phyloP scores from a whole-genome alignment of 2,888 invertebrate species.

The Cataglyphis cursor region DNA sequence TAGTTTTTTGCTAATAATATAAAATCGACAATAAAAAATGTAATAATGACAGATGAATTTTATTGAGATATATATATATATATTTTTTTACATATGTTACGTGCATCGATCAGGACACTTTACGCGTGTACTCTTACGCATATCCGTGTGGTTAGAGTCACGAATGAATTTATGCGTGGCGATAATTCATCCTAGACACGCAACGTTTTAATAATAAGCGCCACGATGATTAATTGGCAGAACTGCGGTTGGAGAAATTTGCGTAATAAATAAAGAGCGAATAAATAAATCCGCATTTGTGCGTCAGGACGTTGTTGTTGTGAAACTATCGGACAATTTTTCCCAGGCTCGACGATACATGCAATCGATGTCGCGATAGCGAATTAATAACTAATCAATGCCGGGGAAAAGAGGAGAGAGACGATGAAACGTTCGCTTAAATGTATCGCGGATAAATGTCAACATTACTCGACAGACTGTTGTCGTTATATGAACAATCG shows the following conservation, averaged over 20 bases:
- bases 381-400: constrained; percentile 32
- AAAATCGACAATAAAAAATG: background rate
- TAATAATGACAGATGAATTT: constrained; percentile 11
- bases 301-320: constrained; percentile 12
- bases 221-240: constrained; percentile 41
- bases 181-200: constrained; percentile 43
- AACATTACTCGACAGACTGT: constrained; percentile 55
- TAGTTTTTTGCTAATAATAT: background rate
- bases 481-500: constrained; percentile 51
- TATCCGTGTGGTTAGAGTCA: constrained; percentile 33
- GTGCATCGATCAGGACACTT: background rate
- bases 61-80: too few species aligned
- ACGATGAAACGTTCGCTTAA: constrained; percentile 48
- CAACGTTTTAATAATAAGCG: constrained; percentile 50
- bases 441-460: constrained; percentile 53
- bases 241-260: constrained; percentile 19
- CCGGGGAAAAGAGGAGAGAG: background rate
- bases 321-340: constrained; percentile 8
- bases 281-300: constrained; percentile 38
- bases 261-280: constrained; percentile 43
- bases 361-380: constrained; percentile 1
- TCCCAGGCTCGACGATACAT: background rate
- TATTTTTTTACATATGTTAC: background rate
- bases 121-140: background rate
- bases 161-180: constrained; percentile 34